phyloP scores from a whole-genome alignment of 2,113 vertebrate species.

The Callithrix jacchus region DNA sequence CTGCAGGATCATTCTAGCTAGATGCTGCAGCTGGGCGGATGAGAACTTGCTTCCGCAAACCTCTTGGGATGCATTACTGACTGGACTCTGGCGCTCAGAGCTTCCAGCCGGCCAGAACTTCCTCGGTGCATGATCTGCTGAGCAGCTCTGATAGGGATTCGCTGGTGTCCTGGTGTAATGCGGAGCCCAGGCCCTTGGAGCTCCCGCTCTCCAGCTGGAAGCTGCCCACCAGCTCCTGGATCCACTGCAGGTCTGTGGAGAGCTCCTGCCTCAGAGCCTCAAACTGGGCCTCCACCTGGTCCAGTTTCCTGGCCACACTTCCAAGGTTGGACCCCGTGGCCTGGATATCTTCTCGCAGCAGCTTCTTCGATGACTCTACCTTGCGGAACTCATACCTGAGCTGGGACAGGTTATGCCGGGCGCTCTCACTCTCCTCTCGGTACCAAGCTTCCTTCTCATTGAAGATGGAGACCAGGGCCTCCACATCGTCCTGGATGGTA shows the following conservation, averaged over 20 bases:
- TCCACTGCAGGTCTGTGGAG: conserved; percentile 87
- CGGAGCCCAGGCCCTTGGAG: conserved; percentile 56
- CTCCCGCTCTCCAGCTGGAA: conserved; percentile 80
- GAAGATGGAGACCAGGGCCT: conserved; percentile 90
- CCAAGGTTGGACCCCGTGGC: conserved; percentile 80
- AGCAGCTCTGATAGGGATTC: conserved; percentile 86
- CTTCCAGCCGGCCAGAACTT: conserved; percentile 83
- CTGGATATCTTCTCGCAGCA: conserved; percentile 86
- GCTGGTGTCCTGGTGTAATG: conserved; percentile 82
- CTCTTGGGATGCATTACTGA: conserved; percentile 41
- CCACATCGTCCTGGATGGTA: conserved; percentile 89
- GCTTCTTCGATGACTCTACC: conserved; percentile 85
- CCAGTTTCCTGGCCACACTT: conserved; percentile 80
- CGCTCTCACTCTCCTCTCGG: conserved; percentile 87
- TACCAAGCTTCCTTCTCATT: conserved; percentile 92
- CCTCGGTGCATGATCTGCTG: conserved; percentile 81
- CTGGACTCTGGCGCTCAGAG: conserved; percentile 77
- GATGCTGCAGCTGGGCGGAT: not conserved
- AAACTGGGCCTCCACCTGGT: conserved; percentile 86
- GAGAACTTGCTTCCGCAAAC: not conserved
- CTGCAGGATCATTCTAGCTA: not conserved
- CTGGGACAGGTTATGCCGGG: conserved; percentile 89
- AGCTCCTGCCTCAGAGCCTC: conserved; percentile 88
- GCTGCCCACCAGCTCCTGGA: conserved; percentile 87
- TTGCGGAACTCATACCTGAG: conserved; percentile 89